Evolutionary conservation across 1,140 invertebrate species (phyloP), one percentile per base, ranked within the genome.

Genomic region (Drusus annulatus): DNA sequence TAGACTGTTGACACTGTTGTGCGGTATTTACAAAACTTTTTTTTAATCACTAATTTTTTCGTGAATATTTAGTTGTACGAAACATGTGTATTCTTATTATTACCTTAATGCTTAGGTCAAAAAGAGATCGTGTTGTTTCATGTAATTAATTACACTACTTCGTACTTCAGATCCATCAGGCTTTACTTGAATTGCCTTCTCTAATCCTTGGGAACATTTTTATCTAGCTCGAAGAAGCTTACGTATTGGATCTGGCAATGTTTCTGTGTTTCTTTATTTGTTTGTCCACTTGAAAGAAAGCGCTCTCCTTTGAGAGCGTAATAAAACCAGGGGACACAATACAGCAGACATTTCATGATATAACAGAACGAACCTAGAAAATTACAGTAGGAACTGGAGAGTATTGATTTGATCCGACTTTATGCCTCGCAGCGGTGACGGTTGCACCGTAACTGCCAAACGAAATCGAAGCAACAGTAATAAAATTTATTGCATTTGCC

Each of bases 311-410:
- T 65, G n/a, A 65, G 62, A 25, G 25, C 15, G 62, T 28, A 65
- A 65, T 65, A 65, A 65, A 65, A 65, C 25, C 16, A 21, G 62
- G 5, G 62, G 62, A 65, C 62, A 28, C 62, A 65, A 31, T 5
- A 31, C 21, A 28, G 28, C 28, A 28, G 23, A 65, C 62, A 65
- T 65, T 65, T 65, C 28, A 4, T 15, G 28, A n/a, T 21, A 16
- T 21, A 31, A 31, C 25, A 45, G 36, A 45, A 45, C 36, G 56
- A 21, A 10, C 17, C 56, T 23, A 60, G 56, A 60, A 23, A 6
- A 60, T 60, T 21, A 60, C 23, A 23, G 56, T 3, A 16, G 28
- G 25, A 65, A 65, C 36, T n/a, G 8, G 0, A 28, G 21, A 65
- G 23, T 65, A 65, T 65, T 31, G 62, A 65, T 65, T 65, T 65